These are phyloP conservation scores for Endomychus coccineus DNA, from an alignment of 2,888 invertebrate genomes.

Conservation along the genomic window DNA sequence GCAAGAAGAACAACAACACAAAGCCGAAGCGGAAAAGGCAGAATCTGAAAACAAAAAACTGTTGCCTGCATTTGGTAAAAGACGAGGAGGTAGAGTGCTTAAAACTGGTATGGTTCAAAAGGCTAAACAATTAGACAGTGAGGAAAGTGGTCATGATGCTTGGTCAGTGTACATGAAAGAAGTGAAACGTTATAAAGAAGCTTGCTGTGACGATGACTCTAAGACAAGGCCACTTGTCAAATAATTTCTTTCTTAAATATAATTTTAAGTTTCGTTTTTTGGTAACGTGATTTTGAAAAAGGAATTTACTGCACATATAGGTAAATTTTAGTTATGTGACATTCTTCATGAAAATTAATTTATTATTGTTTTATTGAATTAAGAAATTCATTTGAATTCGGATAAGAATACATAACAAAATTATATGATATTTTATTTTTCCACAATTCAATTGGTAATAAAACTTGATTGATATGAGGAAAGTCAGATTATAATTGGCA, in stretches of 20 bases:
- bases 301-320: no score
- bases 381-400: no score
- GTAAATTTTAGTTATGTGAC: no score
- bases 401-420: no score
- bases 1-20: conserved; percentile 56
- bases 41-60: conserved; percentile 43
- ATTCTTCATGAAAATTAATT: no score
- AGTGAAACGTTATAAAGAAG: conserved; percentile 86
- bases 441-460: no score
- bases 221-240: conserved; percentile 88
- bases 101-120: conserved; percentile 89
- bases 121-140: conserved; percentile 58
- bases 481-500: no score
- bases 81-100: conserved; percentile 77
- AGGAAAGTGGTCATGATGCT: conserved; percentile 68
- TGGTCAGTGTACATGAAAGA: conserved; percentile 92
- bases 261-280: no score
- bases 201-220: conserved; percentile 85
- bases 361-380: no score
- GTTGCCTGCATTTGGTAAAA: conserved; percentile 62
- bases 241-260: conserved; percentile 46
- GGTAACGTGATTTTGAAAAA: no score
- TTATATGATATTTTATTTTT: no score
- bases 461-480: no score
- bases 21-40: conserved; percentile 35